These are phyloP conservation scores for Agrochola lychnidis DNA, from an alignment of 2,888 invertebrate genomes.

Conservation along the genomic window DNA sequence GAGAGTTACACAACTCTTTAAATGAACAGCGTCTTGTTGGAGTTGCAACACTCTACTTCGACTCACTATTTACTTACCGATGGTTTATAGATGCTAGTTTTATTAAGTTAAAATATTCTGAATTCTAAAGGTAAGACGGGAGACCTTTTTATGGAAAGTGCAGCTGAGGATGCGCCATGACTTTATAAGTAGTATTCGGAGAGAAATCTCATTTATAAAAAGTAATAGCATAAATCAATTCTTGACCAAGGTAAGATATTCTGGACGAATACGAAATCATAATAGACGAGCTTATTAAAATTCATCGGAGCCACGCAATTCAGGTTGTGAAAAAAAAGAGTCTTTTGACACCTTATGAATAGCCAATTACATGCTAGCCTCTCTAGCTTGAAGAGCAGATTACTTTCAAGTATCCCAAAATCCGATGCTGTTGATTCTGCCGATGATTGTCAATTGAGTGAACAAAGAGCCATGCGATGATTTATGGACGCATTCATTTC, in stretches of 20 bases:
- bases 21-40: conserved; percentile 78
- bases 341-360: conserved; percentile 72
- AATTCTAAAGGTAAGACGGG: conserved; percentile 32
- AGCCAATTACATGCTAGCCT: conserved; percentile 48
- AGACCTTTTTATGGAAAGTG: conserved; percentile 52
- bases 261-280: conserved; percentile 79
- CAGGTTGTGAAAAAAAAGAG: conserved; percentile 73
- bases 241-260: conserved; percentile 75
- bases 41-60: conserved; percentile 73
- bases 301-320: conserved; percentile 78
- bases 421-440: conserved; percentile 36
- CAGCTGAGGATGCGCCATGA: conserved; percentile 48
- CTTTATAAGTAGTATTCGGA: conserved; percentile 70
- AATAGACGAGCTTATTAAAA: conserved; percentile 79
- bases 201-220: conserved; percentile 74
- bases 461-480: conserved; percentile 25
- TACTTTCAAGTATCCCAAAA: conserved; percentile 46
- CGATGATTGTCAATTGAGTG: conserved; percentile 39
- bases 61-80: conserved; percentile 75
- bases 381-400: conserved; percentile 44
- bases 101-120: conserved; percentile 51
- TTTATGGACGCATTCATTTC: conserved; percentile 24
- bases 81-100: conserved; percentile 68
- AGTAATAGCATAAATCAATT: conserved; percentile 82
- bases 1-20: conserved; percentile 78